Base-by-base conservation (phyloP, 2,113 vertebrate genomes). In the Indicator maculatus region DNA sequence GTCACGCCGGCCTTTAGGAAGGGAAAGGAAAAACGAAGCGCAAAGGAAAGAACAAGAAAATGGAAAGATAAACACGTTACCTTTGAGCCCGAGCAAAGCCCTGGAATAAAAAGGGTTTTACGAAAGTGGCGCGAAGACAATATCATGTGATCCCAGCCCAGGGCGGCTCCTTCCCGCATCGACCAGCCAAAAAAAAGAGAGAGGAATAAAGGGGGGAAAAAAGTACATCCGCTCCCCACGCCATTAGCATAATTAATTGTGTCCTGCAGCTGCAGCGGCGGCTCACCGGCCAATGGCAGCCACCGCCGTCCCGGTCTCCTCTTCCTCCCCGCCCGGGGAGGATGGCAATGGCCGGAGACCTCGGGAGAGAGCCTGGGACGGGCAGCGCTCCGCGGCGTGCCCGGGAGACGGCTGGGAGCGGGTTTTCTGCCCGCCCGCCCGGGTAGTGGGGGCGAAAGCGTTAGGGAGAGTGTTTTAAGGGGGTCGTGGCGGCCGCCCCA, bases 41-140 rank as follows among this genome's bases (percentile, higher is more conserved):
- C n/a, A 79, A 73, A 69, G 60, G 89, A 73, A 67, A 78, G 16
- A 41, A 33, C 76, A 8, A 66, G 74, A 41, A 81, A 66, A 72
- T 26, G 65, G 64, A 44, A 97, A 95, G 83, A 97, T 95, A 91
- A 88, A 95, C 96, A 95, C 95, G 38, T 96, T 98, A 98, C 97
- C 98, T 98, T 93, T 69, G 92, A 96, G 95, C 95, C 96, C 75
- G 89, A 91, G 96, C 96, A 80, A 95, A 96, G 97, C 96, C 95
- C 97, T 96, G 93, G 92, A 93, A 89, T 95, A 93, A 93, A 93
- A 90, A 92, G 94, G 92, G 91, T 91, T 93, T 96, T 97, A 97
- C 96, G 90, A 98, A 99, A 99, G 98, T 99, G 99, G 98, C 98
- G 98, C 98, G 98, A 99, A 99, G 97, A 97, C 95, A 96, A 90